A percentile compares a stretch with the other conserved stretches of the same genome.
phyloP scores from a whole-genome alignment of 2,888 invertebrate species.

The Tetramorium bicarinatum region DNA sequence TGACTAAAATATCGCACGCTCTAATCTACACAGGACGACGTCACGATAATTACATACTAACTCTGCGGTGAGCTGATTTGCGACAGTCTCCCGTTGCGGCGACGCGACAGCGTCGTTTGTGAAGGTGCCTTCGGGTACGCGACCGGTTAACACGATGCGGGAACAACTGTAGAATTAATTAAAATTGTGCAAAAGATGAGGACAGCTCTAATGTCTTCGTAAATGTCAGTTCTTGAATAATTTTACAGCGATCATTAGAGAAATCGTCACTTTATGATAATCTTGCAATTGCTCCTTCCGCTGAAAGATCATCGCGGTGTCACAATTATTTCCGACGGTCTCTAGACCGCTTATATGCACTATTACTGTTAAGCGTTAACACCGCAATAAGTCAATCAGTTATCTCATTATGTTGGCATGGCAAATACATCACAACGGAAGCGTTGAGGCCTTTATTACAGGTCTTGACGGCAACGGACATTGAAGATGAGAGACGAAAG shows the following conservation, averaged over 20 bases:
- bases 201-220: not conserved
- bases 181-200: not conserved
- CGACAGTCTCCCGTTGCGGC: not conserved
- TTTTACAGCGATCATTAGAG: not conserved
- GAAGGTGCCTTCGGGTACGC: not conserved
- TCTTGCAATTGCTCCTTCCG: not conserved
- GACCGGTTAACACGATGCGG: not conserved
- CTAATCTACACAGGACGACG: conserved; percentile 36
- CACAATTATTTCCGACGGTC: conserved; percentile 5
- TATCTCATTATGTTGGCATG: conserved; percentile 32
- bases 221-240: not conserved
- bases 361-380: conserved; percentile 22
- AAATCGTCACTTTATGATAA: not conserved
- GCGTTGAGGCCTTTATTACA: conserved; percentile 41
- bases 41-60: conserved; percentile 21
- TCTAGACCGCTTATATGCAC: not conserved
- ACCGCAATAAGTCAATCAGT: conserved; percentile 43
- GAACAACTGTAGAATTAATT: conserved; percentile 6
- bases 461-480: conserved; percentile 1
- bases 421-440: conserved; percentile 25
- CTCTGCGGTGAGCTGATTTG: conserved; percentile 16
- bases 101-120: not conserved
- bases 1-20: conserved; percentile 9
- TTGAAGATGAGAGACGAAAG: conserved; percentile 19
- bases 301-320: not conserved